These are phyloP conservation scores for Spilarctia lutea DNA, from an alignment of 2,888 invertebrate species.

Conservation along the genomic window DNA sequence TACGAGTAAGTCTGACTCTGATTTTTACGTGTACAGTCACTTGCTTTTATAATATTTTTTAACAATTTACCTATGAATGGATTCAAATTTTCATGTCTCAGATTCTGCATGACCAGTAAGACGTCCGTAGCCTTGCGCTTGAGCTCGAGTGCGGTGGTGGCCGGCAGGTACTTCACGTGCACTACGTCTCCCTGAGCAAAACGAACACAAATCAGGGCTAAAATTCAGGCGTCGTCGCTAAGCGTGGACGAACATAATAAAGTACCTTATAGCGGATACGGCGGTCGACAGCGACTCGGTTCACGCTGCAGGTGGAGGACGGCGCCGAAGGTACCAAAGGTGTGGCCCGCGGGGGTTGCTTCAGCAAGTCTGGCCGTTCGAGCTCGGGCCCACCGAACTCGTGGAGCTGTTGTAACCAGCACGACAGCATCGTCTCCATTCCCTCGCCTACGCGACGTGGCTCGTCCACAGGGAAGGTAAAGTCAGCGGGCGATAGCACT, in stretches of 20 bases:
- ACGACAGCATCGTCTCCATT: constrained; percentile 94
- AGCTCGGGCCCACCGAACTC: constrained; percentile 94
- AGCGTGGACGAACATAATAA: neutral
- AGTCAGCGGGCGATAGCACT: constrained; percentile 59
- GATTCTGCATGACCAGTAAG: constrained; percentile 92
- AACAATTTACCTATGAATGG: constrained; percentile 89
- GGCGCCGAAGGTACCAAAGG: constrained; percentile 74
- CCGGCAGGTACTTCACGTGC: constrained; percentile 92
- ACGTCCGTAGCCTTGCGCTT: constrained; percentile 93
- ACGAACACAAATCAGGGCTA: neutral
- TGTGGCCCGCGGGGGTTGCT: constrained; percentile 87
- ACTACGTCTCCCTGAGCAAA: constrained; percentile 93
- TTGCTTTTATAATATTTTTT: neutral
- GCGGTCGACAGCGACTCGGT: constrained; percentile 87
- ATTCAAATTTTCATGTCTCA: constrained; percentile 97
- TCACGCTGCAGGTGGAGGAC: constrained; percentile 83
- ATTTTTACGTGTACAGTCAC: too few relatives aligned
- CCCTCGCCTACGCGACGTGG: constrained; percentile 87
- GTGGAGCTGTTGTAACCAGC: constrained; percentile 94
- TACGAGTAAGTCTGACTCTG: too few relatives aligned
- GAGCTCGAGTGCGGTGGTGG: constrained; percentile 89
- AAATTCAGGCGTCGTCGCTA: neutral
- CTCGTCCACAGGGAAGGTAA: constrained; percentile 69
- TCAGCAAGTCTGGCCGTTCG: constrained; percentile 94
- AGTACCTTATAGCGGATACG: constrained; percentile 94